A percentile compares a stretch with the other conserved stretches of the same genome.
These are phyloP conservation scores for Thelaira solivaga DNA, from an alignment of 2,888 invertebrate genomes.

Conservation along the genomic window DNA sequence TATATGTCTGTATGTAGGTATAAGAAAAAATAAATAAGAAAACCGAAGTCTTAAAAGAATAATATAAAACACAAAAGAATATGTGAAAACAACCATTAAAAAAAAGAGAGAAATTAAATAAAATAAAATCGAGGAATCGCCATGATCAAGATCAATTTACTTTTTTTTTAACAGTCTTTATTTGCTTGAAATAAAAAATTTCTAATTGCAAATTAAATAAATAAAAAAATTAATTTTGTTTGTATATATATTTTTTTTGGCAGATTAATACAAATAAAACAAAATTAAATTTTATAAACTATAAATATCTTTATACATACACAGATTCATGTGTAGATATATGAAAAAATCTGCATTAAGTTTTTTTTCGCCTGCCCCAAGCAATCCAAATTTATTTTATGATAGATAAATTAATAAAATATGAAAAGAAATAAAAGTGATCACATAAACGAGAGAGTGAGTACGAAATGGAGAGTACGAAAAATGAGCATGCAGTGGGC, in stretches of 20 bases:
- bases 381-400: slow-evolving; percentile 29
- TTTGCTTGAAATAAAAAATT: not conserved
- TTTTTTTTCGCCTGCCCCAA: not conserved
- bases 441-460: not conserved
- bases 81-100: slow-evolving; percentile 16
- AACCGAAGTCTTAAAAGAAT: slow-evolving; percentile 33
- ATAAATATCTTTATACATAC: not conserved
- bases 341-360: too few species aligned
- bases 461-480: not conserved
- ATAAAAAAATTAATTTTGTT: not conserved
- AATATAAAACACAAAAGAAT: slow-evolving; percentile 21
- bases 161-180: not conserved
- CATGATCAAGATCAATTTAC: not conserved
- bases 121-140: too few species aligned
- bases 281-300: not conserved
- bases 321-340: not conserved
- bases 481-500: too few species aligned
- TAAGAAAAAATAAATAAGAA: too few species aligned
- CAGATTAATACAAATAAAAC: not conserved
- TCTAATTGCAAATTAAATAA: not conserved
- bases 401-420: not conserved
- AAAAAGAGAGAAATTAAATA: slow-evolving; percentile 30
- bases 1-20: too few species aligned
- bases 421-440: slow-evolving; percentile 13
- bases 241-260: too few species aligned